Evolutionary conservation across 2,113 vertebrate genomes (phyloP), one percentile per base, ranked within the genome.

Genomic region (Cervus canadensis): DNA sequence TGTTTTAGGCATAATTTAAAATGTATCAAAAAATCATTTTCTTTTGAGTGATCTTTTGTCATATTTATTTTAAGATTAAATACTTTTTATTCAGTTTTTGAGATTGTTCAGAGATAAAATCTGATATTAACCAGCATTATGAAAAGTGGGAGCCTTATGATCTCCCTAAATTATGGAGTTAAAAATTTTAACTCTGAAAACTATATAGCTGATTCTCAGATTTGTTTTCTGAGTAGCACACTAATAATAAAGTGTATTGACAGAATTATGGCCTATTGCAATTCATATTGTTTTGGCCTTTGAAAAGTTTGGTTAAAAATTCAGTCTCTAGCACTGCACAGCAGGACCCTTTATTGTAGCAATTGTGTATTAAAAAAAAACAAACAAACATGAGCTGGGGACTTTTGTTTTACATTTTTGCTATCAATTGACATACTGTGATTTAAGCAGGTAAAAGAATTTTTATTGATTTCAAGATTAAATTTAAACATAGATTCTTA

Each of bases 381-480:
- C 64, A 92, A 76, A 10, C 2, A 50, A 60, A 83, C 96, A 97
- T 67, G 89, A 93, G 90, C 92, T 54, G 17, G 81, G 81, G 43
- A 91, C 57, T 97, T 98, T 95, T 52, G 59, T 94, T 96, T 91
- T 91, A 50, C 91, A 87, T 98, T 95, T 43, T 45, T 78, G 10
- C 89, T 98, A 96, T 94, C 89, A 98, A 98, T 91, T 97, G 97
- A 86, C 97, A 97, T 54, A 33, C 94, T 87, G 87, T 96, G 97
- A 98, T 96, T 98, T 98, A 98, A 96, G 91, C 67, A 12, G 84
- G 95, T 90, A 76, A 97, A 98, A 97, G 93, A 97, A 88, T 90
- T 96, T 89, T 96, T 86, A 1, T 1, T 98, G 96, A 97, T 98
- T 95, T 86, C 91, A 95, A 94, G 76, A 95, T 71, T 97, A 94